Percentiles rank a stretch among this genome's conserved stretches.
Evolutionary conservation across 2,113 vertebrate species (phyloP).

Genomic region (Fregetta grallaria): DNA sequence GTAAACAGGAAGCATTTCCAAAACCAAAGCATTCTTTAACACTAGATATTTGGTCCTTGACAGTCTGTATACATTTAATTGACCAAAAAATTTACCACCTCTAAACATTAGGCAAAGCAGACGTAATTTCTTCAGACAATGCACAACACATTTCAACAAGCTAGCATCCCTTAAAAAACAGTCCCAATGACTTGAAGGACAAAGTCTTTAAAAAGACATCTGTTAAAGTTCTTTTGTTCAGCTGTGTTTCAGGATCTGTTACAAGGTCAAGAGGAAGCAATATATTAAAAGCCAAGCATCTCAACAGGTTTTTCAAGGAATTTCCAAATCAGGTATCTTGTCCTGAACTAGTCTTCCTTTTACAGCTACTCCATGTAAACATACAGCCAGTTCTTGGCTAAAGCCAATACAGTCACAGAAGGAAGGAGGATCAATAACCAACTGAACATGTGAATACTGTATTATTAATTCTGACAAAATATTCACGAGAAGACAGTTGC

Average conservation of each 20-base stretch:
- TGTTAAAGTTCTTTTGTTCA: neutral
- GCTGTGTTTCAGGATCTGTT: neutral
- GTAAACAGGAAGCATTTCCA: neutral
- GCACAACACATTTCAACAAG: neutral
- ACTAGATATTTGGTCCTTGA: neutral
- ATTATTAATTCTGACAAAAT: neutral
- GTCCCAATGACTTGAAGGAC: neutral
- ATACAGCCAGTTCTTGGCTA: neutral
- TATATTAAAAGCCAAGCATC: neutral
- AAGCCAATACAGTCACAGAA: neutral
- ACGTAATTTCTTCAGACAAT: neutral
- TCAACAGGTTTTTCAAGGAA: neutral
- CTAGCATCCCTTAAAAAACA: neutral
- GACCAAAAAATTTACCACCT: neutral
- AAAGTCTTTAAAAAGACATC: neutral
- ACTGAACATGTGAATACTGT: neutral
- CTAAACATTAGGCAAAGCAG: neutral
- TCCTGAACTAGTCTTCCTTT: neutral
- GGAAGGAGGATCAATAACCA: neutral
- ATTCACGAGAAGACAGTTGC: rapidly evolving
- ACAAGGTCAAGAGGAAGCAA: neutral
- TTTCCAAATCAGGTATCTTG: neutral
- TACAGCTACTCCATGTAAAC: neutral
- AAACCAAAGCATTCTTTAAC: neutral
- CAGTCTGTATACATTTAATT: neutral